Evolutionary conservation across 2,113 vertebrate species (phyloP).

Genomic region (Xiphophorus couchianus): DNA sequence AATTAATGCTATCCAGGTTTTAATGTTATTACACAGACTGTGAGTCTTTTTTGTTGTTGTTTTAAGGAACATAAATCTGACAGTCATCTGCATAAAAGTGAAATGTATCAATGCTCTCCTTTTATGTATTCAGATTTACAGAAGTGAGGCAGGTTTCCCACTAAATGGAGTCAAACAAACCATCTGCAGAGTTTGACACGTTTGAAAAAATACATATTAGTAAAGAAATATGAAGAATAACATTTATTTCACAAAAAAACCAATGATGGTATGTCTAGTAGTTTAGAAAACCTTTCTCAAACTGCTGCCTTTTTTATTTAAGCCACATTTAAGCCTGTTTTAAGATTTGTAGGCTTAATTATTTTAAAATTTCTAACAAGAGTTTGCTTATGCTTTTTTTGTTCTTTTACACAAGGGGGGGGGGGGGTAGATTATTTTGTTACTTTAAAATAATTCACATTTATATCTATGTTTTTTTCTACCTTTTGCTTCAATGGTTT

Average conservation of each 20-base stretch:
- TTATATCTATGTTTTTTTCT: background rate
- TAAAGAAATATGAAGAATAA: too few relatives aligned
- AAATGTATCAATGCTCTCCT: background rate
- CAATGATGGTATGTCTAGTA: too few relatives aligned
- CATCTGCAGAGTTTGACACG: too few relatives aligned
- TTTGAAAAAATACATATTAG: too few relatives aligned
- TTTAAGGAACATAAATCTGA: background rate
- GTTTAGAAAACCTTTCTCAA: too few relatives aligned
- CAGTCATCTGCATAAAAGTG: background rate
- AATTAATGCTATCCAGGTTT: background rate
- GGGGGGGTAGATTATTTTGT: too few relatives aligned
- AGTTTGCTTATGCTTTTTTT: too few relatives aligned
- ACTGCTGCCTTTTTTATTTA: background rate
- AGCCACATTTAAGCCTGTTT: background rate
- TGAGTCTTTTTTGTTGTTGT: background rate
- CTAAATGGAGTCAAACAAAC: background rate
- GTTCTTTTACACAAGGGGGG: too few relatives aligned
- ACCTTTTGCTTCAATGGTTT: background rate
- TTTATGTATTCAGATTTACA: background rate
- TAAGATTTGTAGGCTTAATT: too few relatives aligned
- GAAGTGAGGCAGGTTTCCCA: background rate
- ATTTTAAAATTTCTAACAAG: too few relatives aligned
- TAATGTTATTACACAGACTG: background rate
- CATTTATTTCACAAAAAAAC: too few relatives aligned
- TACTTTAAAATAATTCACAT: background rate